Conservation (phyloP, 2,888 invertebrate species). For the Cephonodes hylas region DNA sequence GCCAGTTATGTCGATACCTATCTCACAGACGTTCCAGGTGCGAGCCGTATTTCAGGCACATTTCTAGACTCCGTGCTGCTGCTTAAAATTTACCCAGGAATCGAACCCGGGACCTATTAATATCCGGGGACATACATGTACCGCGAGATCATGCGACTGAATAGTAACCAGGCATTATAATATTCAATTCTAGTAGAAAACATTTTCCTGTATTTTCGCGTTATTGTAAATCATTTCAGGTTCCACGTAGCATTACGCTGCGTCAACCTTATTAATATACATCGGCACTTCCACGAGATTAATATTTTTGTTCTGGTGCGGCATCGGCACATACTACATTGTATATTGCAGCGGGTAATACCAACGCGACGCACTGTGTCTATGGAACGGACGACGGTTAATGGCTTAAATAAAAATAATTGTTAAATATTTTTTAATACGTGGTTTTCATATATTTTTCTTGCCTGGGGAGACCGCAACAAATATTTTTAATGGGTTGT, state of each 20-base stretch:
- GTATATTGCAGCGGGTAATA: conserved; percentile 19
- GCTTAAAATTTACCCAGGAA: too few species aligned
- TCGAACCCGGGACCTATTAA: too few species aligned
- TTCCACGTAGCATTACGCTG: neutral
- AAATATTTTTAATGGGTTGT: too few species aligned
- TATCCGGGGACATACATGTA: too few species aligned
- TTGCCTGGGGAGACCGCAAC: too few species aligned
- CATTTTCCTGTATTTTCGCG: neutral
- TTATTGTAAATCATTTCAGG: neutral
- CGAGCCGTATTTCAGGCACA: too few species aligned
- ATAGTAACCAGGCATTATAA: neutral
- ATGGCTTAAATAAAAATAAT: conserved; percentile 25
- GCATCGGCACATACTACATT: conserved; percentile 2
- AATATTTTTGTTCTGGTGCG: neutral
- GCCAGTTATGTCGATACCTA: too few species aligned
- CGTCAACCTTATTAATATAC: conserved; percentile 7
- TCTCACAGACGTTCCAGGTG: too few species aligned
- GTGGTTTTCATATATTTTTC: neutral
- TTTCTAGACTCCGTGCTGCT: too few species aligned
- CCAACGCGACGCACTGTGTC: conserved; percentile 20
- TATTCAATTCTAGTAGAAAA: neutral
- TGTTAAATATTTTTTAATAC: neutral
- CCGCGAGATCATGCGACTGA: too few species aligned
- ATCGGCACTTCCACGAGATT: conserved; percentile 4
- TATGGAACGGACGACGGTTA: conserved; percentile 29